Percentiles rank a stretch among this genome's conserved stretches.
Conservation (phyloP, 1,140 invertebrate species). For the Magallana gigas region DNA sequence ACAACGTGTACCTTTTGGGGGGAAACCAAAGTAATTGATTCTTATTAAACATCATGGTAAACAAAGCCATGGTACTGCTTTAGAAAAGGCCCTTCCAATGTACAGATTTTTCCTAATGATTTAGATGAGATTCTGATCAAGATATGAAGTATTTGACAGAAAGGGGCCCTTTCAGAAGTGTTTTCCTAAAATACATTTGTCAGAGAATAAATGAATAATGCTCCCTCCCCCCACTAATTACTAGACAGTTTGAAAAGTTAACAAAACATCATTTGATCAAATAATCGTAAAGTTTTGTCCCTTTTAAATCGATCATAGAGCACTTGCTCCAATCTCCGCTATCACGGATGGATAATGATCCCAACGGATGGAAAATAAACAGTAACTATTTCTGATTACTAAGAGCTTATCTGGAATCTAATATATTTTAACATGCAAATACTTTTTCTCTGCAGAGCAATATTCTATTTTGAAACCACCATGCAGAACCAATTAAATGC, state of each 20-base stretch:
- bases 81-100: neutral
- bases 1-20: neutral
- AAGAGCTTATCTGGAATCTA: constrained; percentile 28
- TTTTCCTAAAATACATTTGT: neutral
- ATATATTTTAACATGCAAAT: constrained; percentile 35
- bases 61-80: neutral
- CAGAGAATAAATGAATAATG: no score
- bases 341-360: neutral
- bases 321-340: neutral
- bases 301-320: neutral
- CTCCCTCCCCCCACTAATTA: no score
- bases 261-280: neutral
- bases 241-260: no score
- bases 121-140: constrained; percentile 8
- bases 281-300: neutral
- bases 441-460: constrained; percentile 30
- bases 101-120: neutral
- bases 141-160: neutral
- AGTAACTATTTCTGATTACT: constrained; percentile 18
- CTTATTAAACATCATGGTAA: constrained; percentile 1
- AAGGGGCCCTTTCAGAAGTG: neutral
- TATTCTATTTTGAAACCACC: constrained; percentile 32
- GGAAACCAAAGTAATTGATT: neutral
- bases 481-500: constrained; percentile 26
- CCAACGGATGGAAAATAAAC: neutral